Conservation (phyloP, 1,140 invertebrate genomes). For the Trissolcus basalis region DNA sequence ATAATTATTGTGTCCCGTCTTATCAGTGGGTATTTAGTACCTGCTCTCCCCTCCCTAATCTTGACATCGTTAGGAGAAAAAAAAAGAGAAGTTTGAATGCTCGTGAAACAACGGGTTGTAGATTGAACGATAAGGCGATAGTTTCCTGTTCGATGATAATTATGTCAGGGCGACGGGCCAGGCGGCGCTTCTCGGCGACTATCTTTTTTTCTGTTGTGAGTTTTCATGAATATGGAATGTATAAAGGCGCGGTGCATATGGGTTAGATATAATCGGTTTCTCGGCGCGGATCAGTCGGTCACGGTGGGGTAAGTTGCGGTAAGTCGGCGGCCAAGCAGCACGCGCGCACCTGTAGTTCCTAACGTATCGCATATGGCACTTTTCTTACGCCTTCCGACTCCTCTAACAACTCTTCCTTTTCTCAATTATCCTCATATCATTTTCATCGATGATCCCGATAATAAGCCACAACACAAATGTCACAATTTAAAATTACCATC, state of each 20-base stretch:
- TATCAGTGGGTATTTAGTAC: too few relatives aligned
- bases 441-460: slow-evolving; percentile 28
- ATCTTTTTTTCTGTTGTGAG: slow-evolving; percentile 14
- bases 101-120: not conserved
- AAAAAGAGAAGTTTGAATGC: too few relatives aligned
- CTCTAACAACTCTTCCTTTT: slow-evolving; percentile 45
- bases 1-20: too few relatives aligned
- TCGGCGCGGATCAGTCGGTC: slow-evolving; percentile 51
- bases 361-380: slow-evolving; percentile 56
- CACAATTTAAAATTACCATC: not conserved
- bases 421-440: slow-evolving; percentile 40
- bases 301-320: slow-evolving; percentile 59
- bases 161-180: slow-evolving; percentile 20
- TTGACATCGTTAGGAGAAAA: too few relatives aligned
- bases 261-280: slow-evolving; percentile 50
- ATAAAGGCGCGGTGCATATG: slow-evolving; percentile 37
- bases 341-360: slow-evolving; percentile 47
- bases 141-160: slow-evolving; percentile 38
- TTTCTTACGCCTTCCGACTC: slow-evolving; percentile 54
- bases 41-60: too few relatives aligned
- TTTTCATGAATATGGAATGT: slow-evolving; percentile 53
- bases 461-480: slow-evolving; percentile 16
- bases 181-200: slow-evolving; percentile 4
- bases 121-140: slow-evolving; percentile 19
- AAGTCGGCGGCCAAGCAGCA: slow-evolving; percentile 48